Percentiles rank a stretch among this genome's conserved stretches.
These are phyloP conservation scores for Equus przewalskii DNA, from an alignment of 2,113 vertebrate species.

Conservation along the genomic window DNA sequence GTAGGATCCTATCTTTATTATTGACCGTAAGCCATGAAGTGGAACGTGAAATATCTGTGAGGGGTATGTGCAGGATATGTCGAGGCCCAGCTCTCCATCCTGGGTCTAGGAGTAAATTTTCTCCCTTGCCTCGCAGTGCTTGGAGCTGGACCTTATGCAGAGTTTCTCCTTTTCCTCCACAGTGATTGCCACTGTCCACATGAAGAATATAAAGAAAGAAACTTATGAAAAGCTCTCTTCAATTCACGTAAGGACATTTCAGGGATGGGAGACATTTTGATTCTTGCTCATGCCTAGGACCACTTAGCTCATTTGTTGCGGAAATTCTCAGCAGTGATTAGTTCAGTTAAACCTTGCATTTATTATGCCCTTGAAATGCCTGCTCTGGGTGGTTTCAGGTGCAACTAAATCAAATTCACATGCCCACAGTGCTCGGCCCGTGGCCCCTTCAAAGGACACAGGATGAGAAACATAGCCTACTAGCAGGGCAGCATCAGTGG, in stretches of 20 bases:
- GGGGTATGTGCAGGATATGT: background rate
- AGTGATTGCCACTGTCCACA: constrained; percentile 64
- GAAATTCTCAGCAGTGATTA: background rate
- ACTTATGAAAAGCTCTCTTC: constrained; percentile 5
- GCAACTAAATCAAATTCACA: background rate
- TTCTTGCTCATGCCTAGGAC: background rate
- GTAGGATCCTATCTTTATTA: background rate
- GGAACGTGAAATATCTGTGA: background rate
- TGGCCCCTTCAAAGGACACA: background rate
- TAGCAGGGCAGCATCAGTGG: background rate
- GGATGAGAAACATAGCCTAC: background rate
- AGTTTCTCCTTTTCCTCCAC: background rate
- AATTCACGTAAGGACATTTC: constrained; percentile 53
- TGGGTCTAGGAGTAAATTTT: background rate
- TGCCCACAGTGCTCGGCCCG: background rate
- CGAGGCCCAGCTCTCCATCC: background rate
- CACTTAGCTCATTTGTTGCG: background rate
- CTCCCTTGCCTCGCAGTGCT: background rate
- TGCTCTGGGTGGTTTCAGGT: background rate
- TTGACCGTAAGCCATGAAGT: background rate
- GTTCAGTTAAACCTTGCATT: background rate
- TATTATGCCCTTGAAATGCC: background rate
- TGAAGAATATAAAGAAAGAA: constrained; percentile 51
- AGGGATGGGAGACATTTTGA: background rate
- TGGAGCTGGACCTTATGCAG: background rate